Conservation (phyloP, 92 coral and sea anemone species). For the Micromussa lordhowensis region DNA sequence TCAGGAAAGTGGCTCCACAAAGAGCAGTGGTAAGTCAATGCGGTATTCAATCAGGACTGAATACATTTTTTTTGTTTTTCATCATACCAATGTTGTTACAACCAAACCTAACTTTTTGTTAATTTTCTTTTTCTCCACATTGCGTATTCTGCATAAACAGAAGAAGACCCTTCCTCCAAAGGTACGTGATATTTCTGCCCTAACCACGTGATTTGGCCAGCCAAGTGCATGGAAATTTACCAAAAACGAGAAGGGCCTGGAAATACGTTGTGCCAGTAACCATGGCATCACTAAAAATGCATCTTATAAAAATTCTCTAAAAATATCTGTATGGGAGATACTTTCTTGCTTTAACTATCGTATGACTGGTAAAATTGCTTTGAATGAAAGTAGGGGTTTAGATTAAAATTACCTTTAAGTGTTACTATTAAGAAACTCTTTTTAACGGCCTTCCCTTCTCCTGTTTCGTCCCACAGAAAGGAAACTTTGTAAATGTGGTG, state of each 20-base stretch:
- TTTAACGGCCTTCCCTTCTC: not conserved
- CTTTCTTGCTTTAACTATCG: no score
- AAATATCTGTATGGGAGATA: no score
- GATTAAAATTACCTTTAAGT: not conserved
- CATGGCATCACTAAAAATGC: no score
- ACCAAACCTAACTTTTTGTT: not conserved
- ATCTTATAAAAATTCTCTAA: no score
- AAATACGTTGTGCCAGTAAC: no score
- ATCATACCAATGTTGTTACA: not conserved
- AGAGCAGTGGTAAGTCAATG: conserved; percentile 62
- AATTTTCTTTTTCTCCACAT: not conserved
- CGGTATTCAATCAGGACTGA: not conserved
- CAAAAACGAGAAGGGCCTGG: not conserved
- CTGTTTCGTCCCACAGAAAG: conserved; percentile 50
- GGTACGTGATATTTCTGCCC: conserved; percentile 2
- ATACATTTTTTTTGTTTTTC: not conserved
- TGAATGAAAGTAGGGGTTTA: not conserved
- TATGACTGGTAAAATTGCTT: no score
- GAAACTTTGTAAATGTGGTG: conserved; percentile 95
- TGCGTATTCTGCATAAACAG: conserved; percentile 9
- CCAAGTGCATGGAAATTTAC: not conserved
- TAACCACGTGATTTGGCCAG: not conserved
- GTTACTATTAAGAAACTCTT: not conserved
- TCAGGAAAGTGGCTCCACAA: conserved; percentile 75
- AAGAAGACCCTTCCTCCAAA: conserved; percentile 45